Evolutionary conservation across 2,113 vertebrate genomes (phyloP), one percentile per base, ranked within the genome.

Genomic region (Notothenia coriiceps): DNA sequence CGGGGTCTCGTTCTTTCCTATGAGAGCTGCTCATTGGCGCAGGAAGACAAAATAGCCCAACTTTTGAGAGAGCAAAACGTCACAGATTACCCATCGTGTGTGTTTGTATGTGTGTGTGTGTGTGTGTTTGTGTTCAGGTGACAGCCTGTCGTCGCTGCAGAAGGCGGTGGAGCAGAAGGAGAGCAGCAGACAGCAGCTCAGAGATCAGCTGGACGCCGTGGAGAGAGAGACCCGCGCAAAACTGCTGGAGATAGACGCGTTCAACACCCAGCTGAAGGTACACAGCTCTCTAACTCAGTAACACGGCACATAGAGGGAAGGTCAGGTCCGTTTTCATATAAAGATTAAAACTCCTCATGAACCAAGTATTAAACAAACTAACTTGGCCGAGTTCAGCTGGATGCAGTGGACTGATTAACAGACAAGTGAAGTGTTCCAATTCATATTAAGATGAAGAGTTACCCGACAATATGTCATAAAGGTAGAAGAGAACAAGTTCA

Each of bases 241-340:
- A 59, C 96, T 99, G 70, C 96, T 98, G 84, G 98, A 99, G 85
- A 99, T 99, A 57, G 98, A 99, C 59, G 95, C 97, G 64, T 99
- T 99, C 93, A 99, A 98, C 92, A 97, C 97, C 54, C 98, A 99
- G 70, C 95, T 99, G 61, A 99, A 99, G 98, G 98, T 99, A 96
- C 87, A 61, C 22, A 1, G 12, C 9, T 2, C 6, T 7, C 61
- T 4, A n/a, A 72, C 43, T 43, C 5, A 2, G 12, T 22, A 1
- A 0, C 3, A 46, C 52, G 57, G 11, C 63, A 29, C 60, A 56
- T 3, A 2, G 4, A 2, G 51, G 44, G 2, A 2, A 1, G 51
- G 44, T 46, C 40, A 8, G 17, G 13, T 20, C 13, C 35, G 1
- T 10, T 22, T 3, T 0, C 18, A 13, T 67, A 43, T 33, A 20